Conservation (phyloP, 1,140 invertebrate genomes). For the Gonioctena quinquepunctata region DNA sequence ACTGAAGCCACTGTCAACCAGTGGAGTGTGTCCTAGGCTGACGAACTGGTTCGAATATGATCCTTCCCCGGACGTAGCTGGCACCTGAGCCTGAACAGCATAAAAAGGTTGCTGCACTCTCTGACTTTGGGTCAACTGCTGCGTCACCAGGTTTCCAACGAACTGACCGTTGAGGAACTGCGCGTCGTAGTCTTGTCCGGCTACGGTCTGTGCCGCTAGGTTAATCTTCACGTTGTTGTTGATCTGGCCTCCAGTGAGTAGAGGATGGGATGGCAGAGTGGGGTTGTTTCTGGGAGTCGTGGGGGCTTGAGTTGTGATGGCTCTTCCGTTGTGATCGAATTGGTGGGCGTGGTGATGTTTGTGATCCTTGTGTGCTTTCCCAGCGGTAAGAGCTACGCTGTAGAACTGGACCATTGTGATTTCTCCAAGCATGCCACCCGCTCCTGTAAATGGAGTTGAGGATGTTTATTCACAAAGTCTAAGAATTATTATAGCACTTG, state of each 20-base stretch:
- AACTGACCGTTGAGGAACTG: conserved; percentile 67
- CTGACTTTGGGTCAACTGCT: conserved; percentile 53
- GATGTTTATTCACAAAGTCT: not conserved
- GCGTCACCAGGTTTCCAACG: conserved; percentile 60
- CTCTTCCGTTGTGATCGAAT: conserved; percentile 73
- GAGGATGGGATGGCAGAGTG: conserved; percentile 62
- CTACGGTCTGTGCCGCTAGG: conserved; percentile 59
- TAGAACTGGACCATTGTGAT: conserved; percentile 79
- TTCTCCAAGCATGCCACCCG: conserved; percentile 73
- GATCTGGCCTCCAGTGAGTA: conserved; percentile 70
- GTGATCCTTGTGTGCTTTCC: conserved; percentile 81
- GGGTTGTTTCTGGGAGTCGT: conserved; percentile 58
- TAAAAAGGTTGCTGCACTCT: conserved; percentile 5
- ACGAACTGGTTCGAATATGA: conserved; percentile 28
- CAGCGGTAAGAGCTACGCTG: conserved; percentile 74
- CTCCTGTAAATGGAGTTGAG: conserved; percentile 55
- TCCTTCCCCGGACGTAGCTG: conserved; percentile 18
- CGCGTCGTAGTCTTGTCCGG: conserved; percentile 57
- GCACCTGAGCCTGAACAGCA: not conserved
- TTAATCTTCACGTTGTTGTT: conserved; percentile 65
- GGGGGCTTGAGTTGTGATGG: conserved; percentile 65
- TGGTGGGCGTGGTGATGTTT: conserved; percentile 82
- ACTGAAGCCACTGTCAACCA: conserved; percentile 28
- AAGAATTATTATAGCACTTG: too few relatives aligned
- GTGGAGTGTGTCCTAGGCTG: conserved; percentile 19